phyloP scores from a whole-genome alignment of 2,113 vertebrate species.

The Rutilus rutilus region DNA sequence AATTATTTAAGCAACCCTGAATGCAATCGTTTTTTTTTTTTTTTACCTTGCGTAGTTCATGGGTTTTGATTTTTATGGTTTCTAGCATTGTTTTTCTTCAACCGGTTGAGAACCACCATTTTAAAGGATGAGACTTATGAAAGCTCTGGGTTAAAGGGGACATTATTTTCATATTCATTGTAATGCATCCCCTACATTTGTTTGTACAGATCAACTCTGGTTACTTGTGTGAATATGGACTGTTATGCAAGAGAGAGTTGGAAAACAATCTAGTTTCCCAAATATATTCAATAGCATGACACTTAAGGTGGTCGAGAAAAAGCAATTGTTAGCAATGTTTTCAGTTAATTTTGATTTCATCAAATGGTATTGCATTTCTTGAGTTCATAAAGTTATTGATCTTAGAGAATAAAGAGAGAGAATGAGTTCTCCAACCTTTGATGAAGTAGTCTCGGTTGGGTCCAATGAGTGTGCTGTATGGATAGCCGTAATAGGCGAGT shows the following conservation, averaged over 20 bases:
- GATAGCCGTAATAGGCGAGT: slow-evolving; percentile 94
- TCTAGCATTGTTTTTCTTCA: neutral
- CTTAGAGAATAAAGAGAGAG: neutral
- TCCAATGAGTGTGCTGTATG: slow-evolving; percentile 93
- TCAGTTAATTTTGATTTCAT: slow-evolving; percentile 27
- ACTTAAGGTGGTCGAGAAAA: slow-evolving; percentile 20
- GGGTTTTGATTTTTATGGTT: neutral
- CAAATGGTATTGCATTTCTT: slow-evolving; percentile 42
- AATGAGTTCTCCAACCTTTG: slow-evolving; percentile 86
- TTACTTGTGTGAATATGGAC: neutral
- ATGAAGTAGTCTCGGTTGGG: slow-evolving; percentile 98
- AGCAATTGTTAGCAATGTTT: neutral
- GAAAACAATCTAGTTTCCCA: slow-evolving; percentile 5
- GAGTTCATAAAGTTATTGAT: neutral
- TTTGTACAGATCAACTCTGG: neutral
- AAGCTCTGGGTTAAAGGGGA: slow-evolving; percentile 3
- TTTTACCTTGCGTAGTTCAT: neutral
- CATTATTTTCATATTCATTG: neutral
- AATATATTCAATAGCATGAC: slow-evolving; percentile 17
- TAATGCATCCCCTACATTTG: slow-evolving; percentile 2
- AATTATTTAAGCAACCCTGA: neutral
- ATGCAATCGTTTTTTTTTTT: neutral
- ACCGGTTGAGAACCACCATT: slow-evolving; percentile 1
- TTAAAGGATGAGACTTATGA: neutral
- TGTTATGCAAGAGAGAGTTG: neutral